Conservation (phyloP, 2,797 vertebrate genomes). For the Thamnophis elegans region DNA sequence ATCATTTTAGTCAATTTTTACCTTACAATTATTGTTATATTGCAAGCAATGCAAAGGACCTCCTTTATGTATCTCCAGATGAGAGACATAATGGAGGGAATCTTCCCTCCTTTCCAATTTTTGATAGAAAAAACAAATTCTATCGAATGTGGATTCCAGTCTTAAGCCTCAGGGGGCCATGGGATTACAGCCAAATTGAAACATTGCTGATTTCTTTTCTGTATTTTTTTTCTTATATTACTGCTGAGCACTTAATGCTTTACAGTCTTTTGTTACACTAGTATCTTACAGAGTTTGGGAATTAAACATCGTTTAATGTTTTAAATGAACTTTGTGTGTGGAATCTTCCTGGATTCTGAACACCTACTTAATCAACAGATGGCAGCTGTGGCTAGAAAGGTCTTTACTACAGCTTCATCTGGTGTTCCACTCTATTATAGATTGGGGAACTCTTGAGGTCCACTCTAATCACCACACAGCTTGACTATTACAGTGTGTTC, state of each 20-base stretch:
- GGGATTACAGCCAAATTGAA: neutral
- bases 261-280: neutral
- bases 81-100: neutral
- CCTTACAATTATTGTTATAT: neutral
- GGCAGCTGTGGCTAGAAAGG: neutral
- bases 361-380: neutral
- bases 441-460: neutral
- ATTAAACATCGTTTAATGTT: neutral
- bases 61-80: neutral
- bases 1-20: neutral
- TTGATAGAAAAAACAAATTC: neutral
- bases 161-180: neutral
- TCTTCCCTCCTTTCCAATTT: neutral
- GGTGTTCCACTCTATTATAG: neutral
- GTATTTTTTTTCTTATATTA: neutral
- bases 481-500: neutral
- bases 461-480: neutral
- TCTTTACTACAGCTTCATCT: neutral
- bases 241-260: neutral
- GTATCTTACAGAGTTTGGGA: neutral
- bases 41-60: neutral
- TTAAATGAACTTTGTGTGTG: neutral
- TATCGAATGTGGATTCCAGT: neutral
- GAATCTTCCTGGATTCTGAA: neutral
- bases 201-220: neutral